Base-by-base conservation (phyloP, 2,113 vertebrate genomes). In the Stigmatopora argus region DNA sequence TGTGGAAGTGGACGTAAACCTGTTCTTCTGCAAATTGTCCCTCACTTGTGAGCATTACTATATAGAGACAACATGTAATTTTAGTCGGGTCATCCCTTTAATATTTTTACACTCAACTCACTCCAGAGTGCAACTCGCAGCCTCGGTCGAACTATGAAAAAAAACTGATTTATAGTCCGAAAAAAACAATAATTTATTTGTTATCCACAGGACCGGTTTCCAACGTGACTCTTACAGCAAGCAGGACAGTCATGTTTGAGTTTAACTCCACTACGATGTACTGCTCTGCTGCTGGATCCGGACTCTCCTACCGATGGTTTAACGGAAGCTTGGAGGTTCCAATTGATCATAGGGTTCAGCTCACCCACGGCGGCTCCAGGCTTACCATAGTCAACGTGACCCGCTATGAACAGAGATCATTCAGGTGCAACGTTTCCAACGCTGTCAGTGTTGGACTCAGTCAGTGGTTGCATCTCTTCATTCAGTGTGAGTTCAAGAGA, bases 301-400 rank as follows among this genome's bases (percentile, higher is more conserved):
- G 49, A 34, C 59, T 64, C 23, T 69, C 72, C 34, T 77, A 69
- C 44, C 59, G 23, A 23, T 84, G 82, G 80, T 35, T 75, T 44
- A 85, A 83, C 55, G 53, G 70, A 46, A 81, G 68, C 72, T 74
- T 66, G 68, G 73, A 71, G 66, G 51, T 81, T 21, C 69, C 57
- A 41, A 53, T 26, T 57, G 65, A 64, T 61, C 72, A 52, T 0
- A 14, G 69, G 53, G 70, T 80, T 49, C 71, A 70, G 12, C 4
- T 83, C 58, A 76, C 21, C 13, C 26, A 69, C 49, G 71, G 66
- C 7, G 65, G 58, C 59, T 23, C 34, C 2, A 75, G 19, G 52
- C 73, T 85, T 53, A 75, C 64, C 21, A 65, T 83, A 48, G 15
- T 38, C 52, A 71, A 26, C 44, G 62, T 76, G 62, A 66, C 49